Percentiles rank a stretch among this genome's conserved stretches.
Evolutionary conservation across 1,140 invertebrate genomes (phyloP).

Genomic region (Metaphire vulgaris): DNA sequence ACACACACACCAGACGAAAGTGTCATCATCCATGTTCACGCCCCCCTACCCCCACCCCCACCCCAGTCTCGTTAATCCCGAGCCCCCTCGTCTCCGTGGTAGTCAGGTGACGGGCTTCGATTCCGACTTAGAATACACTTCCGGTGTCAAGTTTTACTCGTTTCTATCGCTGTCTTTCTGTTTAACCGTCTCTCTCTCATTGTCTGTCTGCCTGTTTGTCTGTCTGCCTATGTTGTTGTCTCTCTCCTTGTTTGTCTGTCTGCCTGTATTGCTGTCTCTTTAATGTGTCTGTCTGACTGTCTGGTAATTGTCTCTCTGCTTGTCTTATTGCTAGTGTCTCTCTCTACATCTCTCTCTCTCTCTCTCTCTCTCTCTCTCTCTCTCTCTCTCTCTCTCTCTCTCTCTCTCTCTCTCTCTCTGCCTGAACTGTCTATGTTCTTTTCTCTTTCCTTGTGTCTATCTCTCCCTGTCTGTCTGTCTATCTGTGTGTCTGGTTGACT

Average conservation of each 20-base stretch:
- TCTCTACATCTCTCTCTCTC: background rate
- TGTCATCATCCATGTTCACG: background rate
- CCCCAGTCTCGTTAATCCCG: background rate
- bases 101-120: too few species aligned
- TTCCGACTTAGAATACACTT: too few species aligned
- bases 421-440: background rate
- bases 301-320: background rate
- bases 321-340: background rate
- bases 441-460: too few species aligned
- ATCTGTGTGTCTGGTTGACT: too few species aligned
- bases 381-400: background rate
- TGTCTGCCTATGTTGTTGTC: background rate
- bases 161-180: background rate
- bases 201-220: background rate
- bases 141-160: background rate
- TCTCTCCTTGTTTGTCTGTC: background rate
- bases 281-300: background rate
- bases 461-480: too few species aligned
- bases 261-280: background rate
- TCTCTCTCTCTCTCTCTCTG: background rate
- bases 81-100: background rate
- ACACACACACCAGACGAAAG: background rate
- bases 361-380: conserved; percentile 1
- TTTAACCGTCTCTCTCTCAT: background rate
- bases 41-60: background rate